These are phyloP conservation scores for Meteorus sp. DNA, from an alignment of 1,140 invertebrate genomes.

Conservation along the genomic window DNA sequence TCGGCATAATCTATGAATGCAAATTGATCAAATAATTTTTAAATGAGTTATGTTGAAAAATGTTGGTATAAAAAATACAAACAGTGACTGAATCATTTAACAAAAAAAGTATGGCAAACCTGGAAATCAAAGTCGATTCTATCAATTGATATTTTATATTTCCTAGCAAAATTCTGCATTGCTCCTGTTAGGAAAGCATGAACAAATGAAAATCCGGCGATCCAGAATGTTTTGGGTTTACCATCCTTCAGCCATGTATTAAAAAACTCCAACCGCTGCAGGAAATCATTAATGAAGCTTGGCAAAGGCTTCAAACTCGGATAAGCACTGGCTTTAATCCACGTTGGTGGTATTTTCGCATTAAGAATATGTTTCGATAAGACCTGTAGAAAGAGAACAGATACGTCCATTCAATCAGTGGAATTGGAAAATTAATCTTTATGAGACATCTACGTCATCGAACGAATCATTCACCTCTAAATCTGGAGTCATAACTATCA, in stretches of 20 bases:
- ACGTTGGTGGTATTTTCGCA: slow-evolving; percentile 77
- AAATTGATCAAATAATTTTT: no score
- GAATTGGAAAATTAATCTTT: background rate
- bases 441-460: no score
- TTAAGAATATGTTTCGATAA: slow-evolving; percentile 70
- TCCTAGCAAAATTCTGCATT: slow-evolving; percentile 88
- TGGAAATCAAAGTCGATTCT: slow-evolving; percentile 80
- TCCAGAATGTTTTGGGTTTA: slow-evolving; percentile 84
- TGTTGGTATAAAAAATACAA: no score
- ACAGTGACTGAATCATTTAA: no score
- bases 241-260: slow-evolving; percentile 77
- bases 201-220: slow-evolving; percentile 93
- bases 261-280: slow-evolving; percentile 76
- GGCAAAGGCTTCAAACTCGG: slow-evolving; percentile 88
- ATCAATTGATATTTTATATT: slow-evolving; percentile 86
- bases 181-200: slow-evolving; percentile 92
- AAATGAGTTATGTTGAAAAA: no score
- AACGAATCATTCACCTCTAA: slow-evolving; percentile 71
- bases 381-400: slow-evolving; percentile 36
- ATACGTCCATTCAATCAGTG: background rate
- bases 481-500: slow-evolving; percentile 83
- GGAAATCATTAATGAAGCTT: slow-evolving; percentile 83
- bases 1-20: slow-evolving; percentile 32
- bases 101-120: slow-evolving; percentile 54
- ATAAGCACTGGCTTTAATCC: slow-evolving; percentile 79